Evolutionary conservation across 2,113 vertebrate genomes (phyloP), one percentile per base, ranked within the genome.

Genomic region (Kryptolebias marmoratus): DNA sequence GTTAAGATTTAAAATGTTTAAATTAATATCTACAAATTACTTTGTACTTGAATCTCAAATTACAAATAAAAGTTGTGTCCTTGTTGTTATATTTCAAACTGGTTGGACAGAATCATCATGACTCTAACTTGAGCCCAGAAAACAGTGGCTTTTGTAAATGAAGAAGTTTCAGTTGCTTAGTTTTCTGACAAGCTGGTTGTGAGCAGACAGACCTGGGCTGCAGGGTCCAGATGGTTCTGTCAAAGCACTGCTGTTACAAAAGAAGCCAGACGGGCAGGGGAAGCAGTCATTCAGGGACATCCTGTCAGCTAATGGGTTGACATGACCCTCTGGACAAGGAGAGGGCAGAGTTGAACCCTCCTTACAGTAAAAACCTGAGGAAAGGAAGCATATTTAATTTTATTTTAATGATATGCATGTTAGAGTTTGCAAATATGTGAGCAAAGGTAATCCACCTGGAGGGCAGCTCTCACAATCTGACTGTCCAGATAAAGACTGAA

Each of bases 281-380:
- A 80, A 60, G 87, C 96, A 94, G 76, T 91, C 89, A 30, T 60
- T 71, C 22, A 56, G 83, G 60, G 90, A 90, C 12, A 47, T 67
- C 68, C 86, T 88, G 22, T 92, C 93, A 30, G 76, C 52, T 54
- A 84, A 89, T 18, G 89, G 92, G 83, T 92, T 93, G 57, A 94
- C 11, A 5, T 89, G 95, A 3, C 97, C 96, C 27, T 18, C 1
- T 0, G 96, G 96, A 75, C 96, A 98, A 0, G 94, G 87, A 0
- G 91, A 31, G 0, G 96, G 96, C 11, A 70, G 53, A 1, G 77
- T 74, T 2, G 93, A 91, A 7, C 96, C 95, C 77, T 93, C 86
- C 1, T 87, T 87, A 61, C 96, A 98, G 75, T 95, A 97, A 83
- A 95, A 95, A 5, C 96, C 96, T 65, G 1, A 16, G 15, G 45